Conservation (phyloP, 1,140 invertebrate genomes). For the Zaprionus capensis region DNA sequence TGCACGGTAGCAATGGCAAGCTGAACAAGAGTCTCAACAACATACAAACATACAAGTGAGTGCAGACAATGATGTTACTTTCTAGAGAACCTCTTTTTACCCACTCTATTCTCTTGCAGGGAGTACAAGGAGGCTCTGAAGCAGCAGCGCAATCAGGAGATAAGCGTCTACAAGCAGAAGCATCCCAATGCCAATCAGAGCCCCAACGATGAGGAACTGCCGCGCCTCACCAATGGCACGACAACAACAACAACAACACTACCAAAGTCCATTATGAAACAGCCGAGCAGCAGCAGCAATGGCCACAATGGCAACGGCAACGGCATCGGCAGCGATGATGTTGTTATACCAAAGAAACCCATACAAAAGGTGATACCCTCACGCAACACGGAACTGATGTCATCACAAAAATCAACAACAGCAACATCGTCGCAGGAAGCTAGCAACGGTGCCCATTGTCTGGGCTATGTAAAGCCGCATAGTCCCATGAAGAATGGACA, state of each 20-base stretch:
- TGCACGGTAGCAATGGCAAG: slow-evolving; percentile 85
- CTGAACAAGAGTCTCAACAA: slow-evolving; percentile 89
- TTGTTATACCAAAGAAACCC: slow-evolving; percentile 85
- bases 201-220: slow-evolving; percentile 67
- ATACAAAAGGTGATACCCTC: slow-evolving; percentile 87
- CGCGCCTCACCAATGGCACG: slow-evolving; percentile 46
- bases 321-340: slow-evolving; percentile 63
- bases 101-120: slow-evolving; percentile 84
- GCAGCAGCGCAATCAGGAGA: slow-evolving; percentile 91
- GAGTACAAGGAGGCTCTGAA: slow-evolving; percentile 95
- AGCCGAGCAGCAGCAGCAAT: slow-evolving; percentile 63
- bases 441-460: slow-evolving; percentile 67
- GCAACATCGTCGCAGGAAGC: slow-evolving; percentile 48
- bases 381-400: slow-evolving; percentile 79
- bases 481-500: slow-evolving; percentile 87
- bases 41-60: slow-evolving; percentile 93
- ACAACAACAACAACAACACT: slow-evolving; percentile 48
- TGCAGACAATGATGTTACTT: slow-evolving; percentile 2
- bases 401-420: slow-evolving; percentile 38
- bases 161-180: slow-evolving; percentile 87
- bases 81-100: not conserved
- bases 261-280: slow-evolving; percentile 83
- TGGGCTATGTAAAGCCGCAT: slow-evolving; percentile 89
- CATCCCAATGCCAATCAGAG: slow-evolving; percentile 75
- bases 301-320: slow-evolving; percentile 46